Percentiles rank a stretch among this genome's conserved stretches.
These are phyloP conservation scores for Whitmania pigra DNA, from an alignment of 1,140 invertebrate genomes.

Conservation along the genomic window DNA sequence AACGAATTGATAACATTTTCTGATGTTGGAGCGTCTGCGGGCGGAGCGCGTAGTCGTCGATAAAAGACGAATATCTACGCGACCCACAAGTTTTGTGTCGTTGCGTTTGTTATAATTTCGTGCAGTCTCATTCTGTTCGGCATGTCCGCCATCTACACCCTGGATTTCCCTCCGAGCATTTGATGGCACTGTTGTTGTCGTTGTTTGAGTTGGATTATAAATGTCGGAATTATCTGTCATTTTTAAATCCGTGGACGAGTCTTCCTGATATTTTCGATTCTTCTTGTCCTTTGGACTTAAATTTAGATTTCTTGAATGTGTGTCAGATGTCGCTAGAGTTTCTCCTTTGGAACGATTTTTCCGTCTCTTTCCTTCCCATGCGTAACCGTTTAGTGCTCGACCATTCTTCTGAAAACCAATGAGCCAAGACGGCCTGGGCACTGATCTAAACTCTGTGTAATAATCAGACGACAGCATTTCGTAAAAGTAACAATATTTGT, in stretches of 20 bases:
- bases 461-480: neutral
- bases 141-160: no score
- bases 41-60: no score
- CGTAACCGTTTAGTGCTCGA: neutral
- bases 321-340: no score
- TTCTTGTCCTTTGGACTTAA: neutral
- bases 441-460: slow-evolving; percentile 1
- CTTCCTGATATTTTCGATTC: neutral
- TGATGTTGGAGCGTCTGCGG: neutral
- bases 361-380: neutral
- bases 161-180: neutral
- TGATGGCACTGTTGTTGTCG: neutral
- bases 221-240: no score
- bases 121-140: no score
- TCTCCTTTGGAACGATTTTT: neutral
- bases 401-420: slow-evolving; percentile 6
- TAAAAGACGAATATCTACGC: no score
- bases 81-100: no score
- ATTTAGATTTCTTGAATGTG: neutral
- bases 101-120: no score
- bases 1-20: slow-evolving; percentile 10
- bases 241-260: neutral
- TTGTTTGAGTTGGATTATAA: neutral
- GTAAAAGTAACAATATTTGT: neutral
- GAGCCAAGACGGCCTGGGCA: neutral